These are phyloP conservation scores for Octodon degus DNA, from an alignment of 2,113 vertebrate genomes.

Conservation along the genomic window DNA sequence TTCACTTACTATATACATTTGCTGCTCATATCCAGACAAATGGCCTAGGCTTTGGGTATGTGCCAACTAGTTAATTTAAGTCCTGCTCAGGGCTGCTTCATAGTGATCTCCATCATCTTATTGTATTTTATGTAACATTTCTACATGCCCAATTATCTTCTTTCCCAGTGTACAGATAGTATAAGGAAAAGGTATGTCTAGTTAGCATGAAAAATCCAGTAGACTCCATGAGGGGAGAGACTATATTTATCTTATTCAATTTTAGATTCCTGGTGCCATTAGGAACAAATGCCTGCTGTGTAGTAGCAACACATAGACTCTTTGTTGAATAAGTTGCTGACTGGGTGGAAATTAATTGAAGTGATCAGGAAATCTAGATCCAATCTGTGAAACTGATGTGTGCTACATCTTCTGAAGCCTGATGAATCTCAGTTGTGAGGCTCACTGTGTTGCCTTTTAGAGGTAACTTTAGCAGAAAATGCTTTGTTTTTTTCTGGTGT, in stretches of 20 bases:
- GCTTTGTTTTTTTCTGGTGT: not conserved
- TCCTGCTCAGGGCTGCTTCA: too few relatives aligned
- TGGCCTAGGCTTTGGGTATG: too few relatives aligned
- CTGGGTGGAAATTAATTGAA: slow-evolving; percentile 15
- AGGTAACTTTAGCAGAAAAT: slow-evolving; percentile 3
- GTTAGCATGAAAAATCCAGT: not conserved
- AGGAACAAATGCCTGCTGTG: not conserved
- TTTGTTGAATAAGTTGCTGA: slow-evolving; percentile 33
- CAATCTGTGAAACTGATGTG: not conserved
- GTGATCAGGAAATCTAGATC: not conserved
- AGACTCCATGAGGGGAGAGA: not conserved
- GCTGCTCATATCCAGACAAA: too few relatives aligned
- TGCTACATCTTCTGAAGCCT: not conserved
- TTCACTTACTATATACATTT: too few relatives aligned
- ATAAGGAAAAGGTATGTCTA: not conserved
- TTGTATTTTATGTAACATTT: not conserved
- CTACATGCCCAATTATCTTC: not conserved
- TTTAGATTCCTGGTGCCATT: not conserved
- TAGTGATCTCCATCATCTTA: too few relatives aligned
- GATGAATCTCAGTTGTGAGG: not conserved
- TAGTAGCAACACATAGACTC: not conserved
- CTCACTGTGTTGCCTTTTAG: not conserved
- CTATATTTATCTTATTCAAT: not conserved
- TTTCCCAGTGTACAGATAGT: not conserved
- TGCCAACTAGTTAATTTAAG: too few relatives aligned